A percentile compares a stretch with the other conserved stretches of the same genome.
These are phyloP conservation scores for Somateria mollissima DNA, from an alignment of 2,797 vertebrate species.

Conservation along the genomic window DNA sequence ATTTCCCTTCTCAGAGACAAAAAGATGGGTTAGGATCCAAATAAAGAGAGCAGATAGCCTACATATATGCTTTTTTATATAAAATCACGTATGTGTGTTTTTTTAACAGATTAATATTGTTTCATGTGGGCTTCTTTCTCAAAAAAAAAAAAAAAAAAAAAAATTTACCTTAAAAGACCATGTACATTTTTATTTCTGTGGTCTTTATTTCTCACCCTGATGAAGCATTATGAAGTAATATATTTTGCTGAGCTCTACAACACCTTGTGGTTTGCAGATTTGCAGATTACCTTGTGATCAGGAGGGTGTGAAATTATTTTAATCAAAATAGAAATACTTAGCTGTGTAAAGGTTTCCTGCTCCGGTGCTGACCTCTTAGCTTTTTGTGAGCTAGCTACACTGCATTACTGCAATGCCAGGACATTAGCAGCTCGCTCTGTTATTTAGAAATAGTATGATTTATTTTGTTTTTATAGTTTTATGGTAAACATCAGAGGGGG, in stretches of 20 bases:
- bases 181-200: constrained; percentile 15
- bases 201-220: background rate
- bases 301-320: constrained; percentile 49
- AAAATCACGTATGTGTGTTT: background rate
- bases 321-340: constrained; percentile 33
- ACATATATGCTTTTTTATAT: background rate
- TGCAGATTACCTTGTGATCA: constrained; percentile 6
- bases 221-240: background rate
- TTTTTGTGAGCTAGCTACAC: background rate
- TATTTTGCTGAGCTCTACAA: background rate
- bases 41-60: background rate
- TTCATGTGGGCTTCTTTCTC: background rate
- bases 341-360: background rate
- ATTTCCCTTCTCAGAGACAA: background rate
- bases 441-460: constrained; percentile 12
- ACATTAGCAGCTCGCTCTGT: constrained; percentile 16
- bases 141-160: background rate
- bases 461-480: constrained; percentile 49
- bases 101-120: background rate
- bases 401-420: background rate
- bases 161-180: background rate
- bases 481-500: background rate
- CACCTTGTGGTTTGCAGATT: constrained; percentile 20
- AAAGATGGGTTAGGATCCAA: background rate
- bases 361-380: background rate